Percentiles rank a stretch among this genome's conserved stretches.
These are phyloP conservation scores for Erpornis zantholeuca DNA, from an alignment of 2,113 vertebrate species.

Conservation along the genomic window DNA sequence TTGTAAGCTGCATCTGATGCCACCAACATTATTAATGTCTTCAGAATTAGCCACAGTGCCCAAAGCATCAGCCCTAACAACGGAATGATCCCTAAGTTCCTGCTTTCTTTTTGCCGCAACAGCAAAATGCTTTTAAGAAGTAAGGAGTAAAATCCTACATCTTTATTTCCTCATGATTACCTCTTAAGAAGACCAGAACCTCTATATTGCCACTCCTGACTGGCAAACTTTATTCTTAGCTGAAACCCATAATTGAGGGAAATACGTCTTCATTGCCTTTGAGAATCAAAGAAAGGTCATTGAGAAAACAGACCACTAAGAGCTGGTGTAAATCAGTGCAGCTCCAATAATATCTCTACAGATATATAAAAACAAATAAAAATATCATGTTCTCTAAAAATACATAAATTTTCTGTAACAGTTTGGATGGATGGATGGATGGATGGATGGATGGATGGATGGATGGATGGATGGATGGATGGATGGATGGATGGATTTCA, in stretches of 20 bases:
- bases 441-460: background rate
- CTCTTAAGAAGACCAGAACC: background rate
- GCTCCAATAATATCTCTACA: background rate
- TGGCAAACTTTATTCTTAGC: background rate
- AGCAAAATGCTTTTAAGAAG: background rate
- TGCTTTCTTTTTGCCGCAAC: background rate
- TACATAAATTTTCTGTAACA: background rate
- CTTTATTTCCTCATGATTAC: background rate
- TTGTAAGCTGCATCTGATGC: background rate
- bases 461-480: no score
- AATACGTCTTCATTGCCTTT: background rate
- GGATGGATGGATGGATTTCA: background rate
- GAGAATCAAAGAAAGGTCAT: background rate
- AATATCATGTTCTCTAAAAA: background rate
- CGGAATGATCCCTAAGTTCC: background rate
- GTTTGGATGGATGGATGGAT: background rate
- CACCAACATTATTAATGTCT: background rate
- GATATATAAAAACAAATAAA: background rate
- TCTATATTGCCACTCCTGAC: background rate
- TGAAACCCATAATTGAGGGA: fast-evolving
- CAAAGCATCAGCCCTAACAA: background rate
- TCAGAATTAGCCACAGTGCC: background rate
- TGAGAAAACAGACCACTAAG: background rate
- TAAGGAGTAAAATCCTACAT: background rate
- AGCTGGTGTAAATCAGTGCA: background rate